Percentiles rank a stretch among this genome's conserved stretches.
Conservation (phyloP, 2,797 vertebrate species). For the Linurgus olivaceus region DNA sequence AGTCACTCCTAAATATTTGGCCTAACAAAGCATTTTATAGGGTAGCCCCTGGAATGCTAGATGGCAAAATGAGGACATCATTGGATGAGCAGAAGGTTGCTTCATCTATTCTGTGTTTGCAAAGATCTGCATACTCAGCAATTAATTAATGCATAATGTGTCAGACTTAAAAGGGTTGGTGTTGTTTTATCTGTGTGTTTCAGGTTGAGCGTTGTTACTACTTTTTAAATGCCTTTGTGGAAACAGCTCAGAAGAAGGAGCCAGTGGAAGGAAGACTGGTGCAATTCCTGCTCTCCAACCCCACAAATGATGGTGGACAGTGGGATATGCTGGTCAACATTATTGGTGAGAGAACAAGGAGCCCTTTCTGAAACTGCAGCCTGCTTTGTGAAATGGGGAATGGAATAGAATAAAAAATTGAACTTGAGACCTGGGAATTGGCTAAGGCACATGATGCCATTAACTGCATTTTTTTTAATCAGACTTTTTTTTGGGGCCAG, state of each 20-base stretch:
- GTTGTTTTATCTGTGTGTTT: background rate
- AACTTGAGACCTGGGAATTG: background rate
- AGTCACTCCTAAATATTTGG: background rate
- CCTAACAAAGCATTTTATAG: background rate
- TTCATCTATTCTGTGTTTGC: background rate
- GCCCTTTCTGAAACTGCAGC: background rate
- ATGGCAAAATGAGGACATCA: background rate
- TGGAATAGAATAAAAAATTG: background rate
- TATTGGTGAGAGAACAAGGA: conserved; percentile 81
- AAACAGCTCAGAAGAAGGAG: conserved; percentile 91
- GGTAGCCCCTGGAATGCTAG: background rate
- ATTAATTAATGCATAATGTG: background rate
- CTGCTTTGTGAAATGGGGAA: background rate
- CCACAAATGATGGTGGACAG: conserved; percentile 94
- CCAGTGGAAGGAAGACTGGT: conserved; percentile 90
- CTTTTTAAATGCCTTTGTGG: conserved; percentile 91
- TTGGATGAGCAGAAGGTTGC: background rate
- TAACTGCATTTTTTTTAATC: background rate
- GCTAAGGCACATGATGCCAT: background rate
- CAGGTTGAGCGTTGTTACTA: conserved; percentile 96
- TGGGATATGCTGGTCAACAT: conserved; percentile 99
- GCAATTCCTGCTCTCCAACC: conserved; percentile 93
- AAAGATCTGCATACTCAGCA: background rate
- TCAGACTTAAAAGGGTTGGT: fast-evolving
- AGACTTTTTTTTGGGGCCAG: background rate